Conservation (phyloP, 2,797 vertebrate genomes). For the Sternotherus odoratus region DNA sequence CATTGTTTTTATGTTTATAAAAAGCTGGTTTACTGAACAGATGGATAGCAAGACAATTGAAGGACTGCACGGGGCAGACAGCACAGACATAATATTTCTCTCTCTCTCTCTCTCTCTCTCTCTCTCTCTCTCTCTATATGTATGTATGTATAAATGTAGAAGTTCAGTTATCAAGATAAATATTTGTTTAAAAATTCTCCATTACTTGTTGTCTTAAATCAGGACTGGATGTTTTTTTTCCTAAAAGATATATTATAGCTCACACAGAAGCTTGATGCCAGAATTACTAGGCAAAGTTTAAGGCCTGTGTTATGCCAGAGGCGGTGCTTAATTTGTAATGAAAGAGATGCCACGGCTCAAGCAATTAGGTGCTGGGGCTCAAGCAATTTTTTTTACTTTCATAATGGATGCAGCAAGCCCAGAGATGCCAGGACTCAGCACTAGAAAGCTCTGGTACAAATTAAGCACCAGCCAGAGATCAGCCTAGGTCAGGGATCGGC, state of each 20-base stretch:
- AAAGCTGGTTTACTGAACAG: not conserved
- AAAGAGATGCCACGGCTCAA: no score
- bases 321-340: no score
- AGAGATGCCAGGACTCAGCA: no score
- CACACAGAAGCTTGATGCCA: not conserved
- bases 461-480: not conserved
- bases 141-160: not conserved
- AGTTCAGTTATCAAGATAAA: not conserved
- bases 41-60: not conserved
- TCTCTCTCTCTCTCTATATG: no score
- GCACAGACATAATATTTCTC: not conserved
- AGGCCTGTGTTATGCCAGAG: not conserved
- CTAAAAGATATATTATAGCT: not conserved
- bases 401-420: no score
- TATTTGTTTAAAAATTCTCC: not conserved
- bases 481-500: no score
- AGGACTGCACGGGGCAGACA: not conserved
- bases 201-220: not conserved
- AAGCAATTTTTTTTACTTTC: no score
- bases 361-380: no score
- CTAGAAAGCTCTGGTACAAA: no score
- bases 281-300: not conserved
- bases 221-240: not conserved
- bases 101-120: no score
- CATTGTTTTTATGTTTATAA: not conserved